Evolutionary conservation across 1,140 invertebrate genomes (phyloP), one percentile per base, ranked within the genome.

Genomic region (Heliconius melpomene): DNA sequence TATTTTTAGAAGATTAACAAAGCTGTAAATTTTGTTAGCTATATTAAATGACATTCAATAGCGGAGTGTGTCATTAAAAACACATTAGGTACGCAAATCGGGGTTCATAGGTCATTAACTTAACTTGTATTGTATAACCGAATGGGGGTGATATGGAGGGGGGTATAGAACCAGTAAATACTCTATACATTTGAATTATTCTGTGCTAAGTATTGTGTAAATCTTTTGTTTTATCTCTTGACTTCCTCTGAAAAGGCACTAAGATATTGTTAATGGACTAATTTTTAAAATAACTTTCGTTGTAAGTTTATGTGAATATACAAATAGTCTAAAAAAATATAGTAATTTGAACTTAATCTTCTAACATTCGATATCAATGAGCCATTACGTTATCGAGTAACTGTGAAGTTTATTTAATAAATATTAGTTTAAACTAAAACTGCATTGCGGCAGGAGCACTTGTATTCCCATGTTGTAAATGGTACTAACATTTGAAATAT

Each of bases 1-100:
- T 29, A 52, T 79, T 75, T 79, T 75, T 75, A 23, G 36, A 72
- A 46, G 73, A 75, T 73, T 77, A 81, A 74, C 74, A 26, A 79
- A 79, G 50, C 46, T 82, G 76, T 85, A 84, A 86, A 88, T 85
- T 83, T 78, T 76, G 79, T 85, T 83, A 80, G 83, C 82, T 82
- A 83, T 84, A 85, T 83, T 84, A 86, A 83, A 88, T 85, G 85
- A 87, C 86, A 87, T 82, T 87, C 84, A 85, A 87, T 87, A 83
- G 84, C 50, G 9, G 83, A 88, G 85, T 89, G 84, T 86, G 87
- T 86, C 87, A 90, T 90, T 90, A 90, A 90, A 90, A 89, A 87
- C 82, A 87, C 89, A 90, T 90, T 90, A 90, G 86, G 82, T 75
- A 78, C 82, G 84, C 82, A 86, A 88, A 88, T 87, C 85, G 85